Evolutionary conservation across 2,113 vertebrate species (phyloP).

Genomic region (Diglossa brunneiventris): DNA sequence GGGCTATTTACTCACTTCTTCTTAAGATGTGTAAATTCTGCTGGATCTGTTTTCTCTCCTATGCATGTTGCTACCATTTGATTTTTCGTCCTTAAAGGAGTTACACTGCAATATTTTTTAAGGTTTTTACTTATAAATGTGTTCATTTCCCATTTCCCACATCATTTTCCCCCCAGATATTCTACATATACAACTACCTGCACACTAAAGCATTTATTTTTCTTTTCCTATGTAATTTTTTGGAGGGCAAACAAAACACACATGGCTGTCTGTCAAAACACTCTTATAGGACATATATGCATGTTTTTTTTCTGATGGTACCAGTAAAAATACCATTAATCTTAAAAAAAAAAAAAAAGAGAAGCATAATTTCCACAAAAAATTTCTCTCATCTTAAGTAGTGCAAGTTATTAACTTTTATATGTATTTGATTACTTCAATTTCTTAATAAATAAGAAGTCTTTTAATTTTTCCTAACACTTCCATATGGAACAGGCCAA

Average conservation of each 20-base stretch:
- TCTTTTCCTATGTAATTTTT: neutral
- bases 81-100: neutral
- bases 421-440: neutral
- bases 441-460: neutral
- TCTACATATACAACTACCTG: fast-evolving
- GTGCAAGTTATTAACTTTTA: neutral
- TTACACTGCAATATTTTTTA: neutral
- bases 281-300: neutral
- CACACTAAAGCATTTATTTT: neutral
- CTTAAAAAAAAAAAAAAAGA: neutral
- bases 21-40: neutral
- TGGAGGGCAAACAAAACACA: neutral
- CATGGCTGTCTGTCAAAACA: neutral
- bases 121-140: neutral
- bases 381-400: neutral
- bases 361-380: neutral
- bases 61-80: neutral
- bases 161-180: fast-evolving
- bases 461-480: neutral
- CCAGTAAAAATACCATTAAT: neutral
- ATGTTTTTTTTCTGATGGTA: neutral
- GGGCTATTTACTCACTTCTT: neutral
- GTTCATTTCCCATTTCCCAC: neutral
- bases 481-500: neutral
- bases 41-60: neutral